Evolutionary conservation across 2,113 vertebrate genomes (phyloP).

Genomic region (Misgurnus anguillicaudatus): DNA sequence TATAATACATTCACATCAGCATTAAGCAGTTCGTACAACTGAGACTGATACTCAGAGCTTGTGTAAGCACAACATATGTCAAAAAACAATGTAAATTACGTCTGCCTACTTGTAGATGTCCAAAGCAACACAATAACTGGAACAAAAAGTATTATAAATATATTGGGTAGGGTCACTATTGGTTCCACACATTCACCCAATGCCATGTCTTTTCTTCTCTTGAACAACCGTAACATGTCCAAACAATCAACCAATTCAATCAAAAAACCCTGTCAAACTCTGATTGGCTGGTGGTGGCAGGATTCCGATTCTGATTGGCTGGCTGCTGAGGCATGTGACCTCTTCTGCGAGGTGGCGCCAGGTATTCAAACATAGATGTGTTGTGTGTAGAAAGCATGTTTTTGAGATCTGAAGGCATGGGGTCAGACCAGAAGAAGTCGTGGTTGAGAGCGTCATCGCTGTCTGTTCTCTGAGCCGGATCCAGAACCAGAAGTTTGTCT

Average conservation of each 20-base stretch:
- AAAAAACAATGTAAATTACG: neutral
- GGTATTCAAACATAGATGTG: slow-evolving; percentile 98
- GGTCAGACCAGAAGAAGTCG: slow-evolving; percentile 99
- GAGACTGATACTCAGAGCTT: neutral
- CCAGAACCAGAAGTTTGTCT: slow-evolving; percentile 94
- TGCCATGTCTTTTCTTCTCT: neutral
- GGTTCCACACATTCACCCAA: neutral
- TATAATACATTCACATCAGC: neutral
- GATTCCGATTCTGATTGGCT: slow-evolving; percentile 92
- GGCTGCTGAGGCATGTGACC: slow-evolving; percentile 95
- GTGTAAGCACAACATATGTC: neutral
- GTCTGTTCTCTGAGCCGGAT: slow-evolving; percentile 89
- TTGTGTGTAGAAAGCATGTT: slow-evolving; percentile 98
- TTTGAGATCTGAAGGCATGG: slow-evolving; percentile 98
- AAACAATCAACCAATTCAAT: slow-evolving; percentile 47
- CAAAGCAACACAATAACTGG: neutral
- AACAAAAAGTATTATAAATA: neutral
- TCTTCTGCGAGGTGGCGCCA: slow-evolving; percentile 88
- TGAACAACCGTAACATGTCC: neutral
- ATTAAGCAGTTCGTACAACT: neutral
- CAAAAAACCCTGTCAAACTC: slow-evolving; percentile 96
- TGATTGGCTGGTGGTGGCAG: slow-evolving; percentile 89
- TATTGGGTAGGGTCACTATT: neutral
- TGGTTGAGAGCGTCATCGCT: slow-evolving; percentile 96
- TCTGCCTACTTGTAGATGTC: neutral